Evolutionary conservation across 1,140 invertebrate species (phyloP).

Genomic region (Cotesia vestalis): DNA sequence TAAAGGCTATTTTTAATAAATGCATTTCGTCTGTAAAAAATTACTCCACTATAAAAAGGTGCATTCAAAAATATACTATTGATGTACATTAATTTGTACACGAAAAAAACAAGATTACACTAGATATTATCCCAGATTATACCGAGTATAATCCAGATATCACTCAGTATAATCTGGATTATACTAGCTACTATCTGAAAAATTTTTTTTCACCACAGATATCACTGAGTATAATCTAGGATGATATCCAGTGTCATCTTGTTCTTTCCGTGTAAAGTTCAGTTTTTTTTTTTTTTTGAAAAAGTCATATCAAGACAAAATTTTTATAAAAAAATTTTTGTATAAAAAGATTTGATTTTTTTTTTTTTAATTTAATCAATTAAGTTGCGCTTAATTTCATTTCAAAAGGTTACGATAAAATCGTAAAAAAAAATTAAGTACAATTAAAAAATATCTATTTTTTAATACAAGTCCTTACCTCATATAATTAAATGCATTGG

Average conservation of each 20-base stretch:
- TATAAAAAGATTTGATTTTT: neutral
- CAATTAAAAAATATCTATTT: slow-evolving; percentile 18
- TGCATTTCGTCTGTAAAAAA: too few relatives aligned
- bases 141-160: too few relatives aligned
- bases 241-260: too few relatives aligned
- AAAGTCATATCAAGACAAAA: neutral
- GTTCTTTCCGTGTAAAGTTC: neutral
- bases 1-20: too few relatives aligned
- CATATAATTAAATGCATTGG: slow-evolving; percentile 40
- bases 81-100: neutral
- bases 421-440: slow-evolving; percentile 31
- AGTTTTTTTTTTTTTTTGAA: neutral
- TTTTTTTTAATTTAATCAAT: neutral
- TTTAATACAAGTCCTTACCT: slow-evolving; percentile 5
- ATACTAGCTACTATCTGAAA: too few relatives aligned
- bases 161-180: too few relatives aligned
- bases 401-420: slow-evolving; percentile 18
- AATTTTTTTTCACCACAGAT: too few relatives aligned
- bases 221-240: too few relatives aligned
- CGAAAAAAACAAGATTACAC: neutral
- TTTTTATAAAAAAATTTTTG: neutral
- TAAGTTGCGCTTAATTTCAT: slow-evolving; percentile 2
- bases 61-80: slow-evolving; percentile 7
- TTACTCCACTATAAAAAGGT: too few relatives aligned
- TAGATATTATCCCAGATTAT: too few relatives aligned